A percentile compares a stretch with the other conserved stretches of the same genome.
phyloP scores from a whole-genome alignment of 92 coral and sea anemone genomes.

The Epizoanthus ramosus region DNA sequence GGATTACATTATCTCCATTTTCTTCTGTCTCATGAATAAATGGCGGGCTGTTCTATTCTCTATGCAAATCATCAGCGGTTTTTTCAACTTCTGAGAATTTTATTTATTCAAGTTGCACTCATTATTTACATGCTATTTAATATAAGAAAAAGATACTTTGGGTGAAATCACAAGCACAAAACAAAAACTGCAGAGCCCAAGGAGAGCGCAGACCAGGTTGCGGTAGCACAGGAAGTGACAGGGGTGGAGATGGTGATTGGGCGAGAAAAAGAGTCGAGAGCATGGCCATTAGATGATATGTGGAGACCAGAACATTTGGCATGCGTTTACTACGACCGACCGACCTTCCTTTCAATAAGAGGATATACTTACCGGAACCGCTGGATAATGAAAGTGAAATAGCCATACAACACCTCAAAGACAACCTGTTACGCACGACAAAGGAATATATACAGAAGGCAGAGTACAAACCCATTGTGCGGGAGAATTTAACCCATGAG shows the following conservation, averaged over 20 bases:
- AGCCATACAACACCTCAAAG: conserved; percentile 47
- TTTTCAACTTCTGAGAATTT: too few relatives aligned
- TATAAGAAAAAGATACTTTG: too few relatives aligned
- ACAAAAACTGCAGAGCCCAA: conserved; percentile 20
- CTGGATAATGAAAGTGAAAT: not conserved
- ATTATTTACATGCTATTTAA: too few relatives aligned
- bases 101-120: too few relatives aligned
- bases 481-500: conserved; percentile 21
- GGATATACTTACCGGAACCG: conserved; percentile 8
- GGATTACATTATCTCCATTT: too few relatives aligned
- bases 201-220: not conserved
- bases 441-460: not conserved
- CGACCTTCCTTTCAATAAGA: conserved; percentile 35
- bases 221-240: not conserved
- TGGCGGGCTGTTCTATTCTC: too few relatives aligned
- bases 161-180: too few relatives aligned
- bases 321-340: conserved; percentile 24
- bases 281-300: conserved; percentile 3
- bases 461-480: not conserved
- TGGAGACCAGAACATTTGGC: not conserved
- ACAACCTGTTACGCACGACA: not conserved
- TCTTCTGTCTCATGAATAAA: too few relatives aligned
- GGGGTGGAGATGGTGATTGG: not conserved
- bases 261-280: not conserved
- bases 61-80: too few relatives aligned